These are phyloP conservation scores for Chloroceryle inda DNA, from an alignment of 2,797 vertebrate genomes.

Conservation along the genomic window DNA sequence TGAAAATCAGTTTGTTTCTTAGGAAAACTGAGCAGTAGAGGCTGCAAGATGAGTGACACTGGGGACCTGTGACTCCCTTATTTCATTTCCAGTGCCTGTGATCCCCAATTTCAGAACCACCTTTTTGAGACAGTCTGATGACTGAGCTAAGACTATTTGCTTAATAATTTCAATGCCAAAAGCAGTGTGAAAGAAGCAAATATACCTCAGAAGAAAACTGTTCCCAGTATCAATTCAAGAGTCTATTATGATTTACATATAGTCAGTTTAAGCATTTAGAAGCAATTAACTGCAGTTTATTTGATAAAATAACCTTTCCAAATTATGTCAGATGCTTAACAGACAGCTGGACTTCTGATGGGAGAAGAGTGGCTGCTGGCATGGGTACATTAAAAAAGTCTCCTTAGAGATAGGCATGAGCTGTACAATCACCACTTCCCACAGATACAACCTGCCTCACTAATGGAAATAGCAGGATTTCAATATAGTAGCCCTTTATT, in stretches of 20 bases:
- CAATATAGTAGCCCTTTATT: not conserved
- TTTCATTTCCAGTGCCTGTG: not conserved
- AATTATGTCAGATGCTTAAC: slow-evolving; percentile 20
- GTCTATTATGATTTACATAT: not conserved
- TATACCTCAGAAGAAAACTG: not conserved
- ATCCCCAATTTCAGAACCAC: not conserved
- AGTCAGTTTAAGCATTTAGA: slow-evolving; percentile 4
- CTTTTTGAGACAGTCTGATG: not conserved
- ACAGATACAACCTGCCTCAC: not conserved
- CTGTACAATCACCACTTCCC: not conserved
- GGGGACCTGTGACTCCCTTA: not conserved
- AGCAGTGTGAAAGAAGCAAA: not conserved
- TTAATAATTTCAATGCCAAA: not conserved
- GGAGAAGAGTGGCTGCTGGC: not conserved
- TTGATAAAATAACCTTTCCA: slow-evolving; percentile 27
- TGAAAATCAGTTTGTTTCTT: not conserved
- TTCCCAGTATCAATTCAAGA: not conserved
- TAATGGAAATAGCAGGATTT: slow-evolving; percentile 7
- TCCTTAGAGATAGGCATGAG: not conserved
- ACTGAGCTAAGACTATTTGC: not conserved
- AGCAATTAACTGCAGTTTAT: slow-evolving; percentile 6
- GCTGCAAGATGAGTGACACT: not conserved
- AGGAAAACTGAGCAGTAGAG: not conserved
- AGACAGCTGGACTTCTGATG: not conserved
- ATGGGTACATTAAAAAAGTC: not conserved